phyloP scores from a whole-genome alignment of 1,140 invertebrate genomes.

The Temnothorax longispinosus region DNA sequence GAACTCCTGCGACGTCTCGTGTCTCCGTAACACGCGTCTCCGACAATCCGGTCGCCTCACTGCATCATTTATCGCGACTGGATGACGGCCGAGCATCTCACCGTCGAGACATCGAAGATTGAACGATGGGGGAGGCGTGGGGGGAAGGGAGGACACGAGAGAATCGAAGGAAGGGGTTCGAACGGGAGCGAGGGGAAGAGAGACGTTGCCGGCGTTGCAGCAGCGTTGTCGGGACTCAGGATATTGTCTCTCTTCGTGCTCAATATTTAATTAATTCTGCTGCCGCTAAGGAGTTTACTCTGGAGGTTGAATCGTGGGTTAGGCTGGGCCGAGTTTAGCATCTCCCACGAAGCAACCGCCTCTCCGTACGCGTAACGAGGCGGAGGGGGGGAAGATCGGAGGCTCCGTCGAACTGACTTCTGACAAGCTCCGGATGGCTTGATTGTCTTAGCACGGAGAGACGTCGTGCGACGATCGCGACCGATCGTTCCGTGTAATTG shows the following conservation, averaged over 20 bases:
- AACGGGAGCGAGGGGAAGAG: background rate
- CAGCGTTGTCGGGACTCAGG: conserved; percentile 22
- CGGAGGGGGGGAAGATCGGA: background rate
- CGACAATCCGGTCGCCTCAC: background rate
- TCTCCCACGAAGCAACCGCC: conserved; percentile 36
- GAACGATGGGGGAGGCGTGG: background rate
- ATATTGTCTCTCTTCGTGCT: conserved; percentile 52
- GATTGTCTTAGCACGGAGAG: conserved; percentile 7
- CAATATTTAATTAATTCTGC: conserved; percentile 68
- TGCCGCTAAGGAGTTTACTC: conserved; percentile 58
- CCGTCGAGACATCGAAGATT: conserved; percentile 39
- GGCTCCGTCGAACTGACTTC: conserved; percentile 33
- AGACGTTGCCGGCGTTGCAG: background rate
- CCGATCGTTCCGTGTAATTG: conserved; percentile 17
- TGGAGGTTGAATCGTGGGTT: conserved; percentile 38
- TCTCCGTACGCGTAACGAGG: conserved; percentile 1
- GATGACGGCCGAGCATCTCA: conserved; percentile 27
- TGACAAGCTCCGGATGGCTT: conserved; percentile 1
- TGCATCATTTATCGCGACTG: conserved; percentile 42
- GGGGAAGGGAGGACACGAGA: background rate
- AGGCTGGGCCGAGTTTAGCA: conserved; percentile 44
- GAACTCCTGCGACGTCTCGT: conserved; percentile 1
- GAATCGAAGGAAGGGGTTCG: background rate
- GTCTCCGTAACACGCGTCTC: background rate
- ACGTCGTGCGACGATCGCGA: background rate